phyloP scores from a whole-genome alignment of 2,797 vertebrate species.

The Poliocrania exsul region DNA sequence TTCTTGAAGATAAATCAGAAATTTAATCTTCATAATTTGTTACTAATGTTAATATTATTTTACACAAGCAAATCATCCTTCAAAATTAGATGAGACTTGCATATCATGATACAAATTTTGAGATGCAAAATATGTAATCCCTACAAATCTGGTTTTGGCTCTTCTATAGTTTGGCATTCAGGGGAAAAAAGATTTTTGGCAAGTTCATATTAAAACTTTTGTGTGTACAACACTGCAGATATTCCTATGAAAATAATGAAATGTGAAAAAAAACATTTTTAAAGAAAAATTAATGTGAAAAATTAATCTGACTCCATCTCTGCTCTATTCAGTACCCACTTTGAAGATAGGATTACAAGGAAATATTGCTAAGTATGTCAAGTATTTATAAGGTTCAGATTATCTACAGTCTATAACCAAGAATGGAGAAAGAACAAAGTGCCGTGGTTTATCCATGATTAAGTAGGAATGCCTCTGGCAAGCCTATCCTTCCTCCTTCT shows the following conservation, averaged over 20 bases:
- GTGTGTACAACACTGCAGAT: not conserved
- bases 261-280: not conserved
- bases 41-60: not conserved
- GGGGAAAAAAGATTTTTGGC: not conserved
- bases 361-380: not conserved
- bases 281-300: not conserved
- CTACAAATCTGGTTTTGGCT: not conserved
- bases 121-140: not conserved
- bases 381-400: not conserved
- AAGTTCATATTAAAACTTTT: not conserved
- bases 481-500: not conserved
- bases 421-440: slow-evolving; percentile 24
- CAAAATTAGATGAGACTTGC: not conserved
- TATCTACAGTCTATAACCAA: slow-evolving; percentile 14
- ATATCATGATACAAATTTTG: not conserved
- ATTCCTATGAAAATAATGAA: not conserved
- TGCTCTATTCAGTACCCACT: not conserved
- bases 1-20: not conserved
- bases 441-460: not conserved
- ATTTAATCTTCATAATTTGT: not conserved
- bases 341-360: not conserved
- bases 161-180: not conserved
- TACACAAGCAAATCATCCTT: not conserved
- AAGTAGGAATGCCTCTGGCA: not conserved
- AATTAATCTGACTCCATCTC: not conserved